Evolutionary conservation across 2,113 vertebrate genomes (phyloP).

Genomic region (Donacobius atricapilla): DNA sequence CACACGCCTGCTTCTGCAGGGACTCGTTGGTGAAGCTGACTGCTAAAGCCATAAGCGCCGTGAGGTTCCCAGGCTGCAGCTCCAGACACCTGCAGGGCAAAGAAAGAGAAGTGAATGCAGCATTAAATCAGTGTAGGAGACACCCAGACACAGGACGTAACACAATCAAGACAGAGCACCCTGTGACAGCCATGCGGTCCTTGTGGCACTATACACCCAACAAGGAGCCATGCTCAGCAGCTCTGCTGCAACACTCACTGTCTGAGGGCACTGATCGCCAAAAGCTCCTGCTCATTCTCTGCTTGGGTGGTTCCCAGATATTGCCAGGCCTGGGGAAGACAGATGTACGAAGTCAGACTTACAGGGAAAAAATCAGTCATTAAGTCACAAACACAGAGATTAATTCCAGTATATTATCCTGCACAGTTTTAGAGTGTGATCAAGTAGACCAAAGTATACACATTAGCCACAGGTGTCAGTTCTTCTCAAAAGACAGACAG

Average conservation of each 20-base stretch:
- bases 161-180: not conserved
- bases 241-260: conserved; percentile 74
- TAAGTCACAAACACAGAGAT: not conserved
- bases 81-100: conserved; percentile 86
- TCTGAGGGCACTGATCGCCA: conserved; percentile 94
- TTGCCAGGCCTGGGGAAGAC: conserved; percentile 88
- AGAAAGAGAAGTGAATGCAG: not conserved
- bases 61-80: conserved; percentile 92
- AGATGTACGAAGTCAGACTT: not conserved
- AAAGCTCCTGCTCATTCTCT: conserved; percentile 96
- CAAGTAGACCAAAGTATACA: not conserved
- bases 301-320: conserved; percentile 97
- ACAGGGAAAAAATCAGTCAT: not conserved
- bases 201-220: not conserved
- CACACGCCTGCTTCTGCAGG: conserved; percentile 94
- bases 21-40: conserved; percentile 98
- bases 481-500: not conserved
- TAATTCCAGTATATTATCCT: not conserved
- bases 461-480: not conserved
- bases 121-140: not conserved
- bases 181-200: rapidly evolving
- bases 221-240: not conserved
- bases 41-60: conserved; percentile 91
- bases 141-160: not conserved
- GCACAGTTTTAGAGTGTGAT: not conserved